phyloP scores from a whole-genome alignment of 2,888 invertebrate species.

The Cinara cedri region DNA sequence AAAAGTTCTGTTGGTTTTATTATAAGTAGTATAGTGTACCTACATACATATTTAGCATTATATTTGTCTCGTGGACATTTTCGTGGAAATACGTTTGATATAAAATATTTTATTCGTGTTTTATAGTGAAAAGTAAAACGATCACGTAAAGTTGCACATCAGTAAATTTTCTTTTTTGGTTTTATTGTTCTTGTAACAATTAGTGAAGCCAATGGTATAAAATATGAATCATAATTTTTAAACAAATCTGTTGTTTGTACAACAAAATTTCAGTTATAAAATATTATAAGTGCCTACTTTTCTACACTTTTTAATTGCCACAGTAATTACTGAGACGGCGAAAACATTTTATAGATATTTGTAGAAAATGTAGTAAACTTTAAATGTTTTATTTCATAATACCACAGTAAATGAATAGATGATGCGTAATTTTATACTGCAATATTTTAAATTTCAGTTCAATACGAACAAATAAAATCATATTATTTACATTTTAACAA shows the following conservation, averaged over 20 bases:
- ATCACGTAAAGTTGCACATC: slow-evolving; percentile 15
- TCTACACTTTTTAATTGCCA: too few species aligned
- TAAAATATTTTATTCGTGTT: slow-evolving; percentile 31
- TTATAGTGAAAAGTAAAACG: slow-evolving; percentile 23
- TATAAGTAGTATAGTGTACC: too few species aligned
- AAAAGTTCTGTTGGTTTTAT: neutral
- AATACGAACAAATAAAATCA: neutral
- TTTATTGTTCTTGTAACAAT: slow-evolving; percentile 17
- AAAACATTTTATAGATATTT: neutral
- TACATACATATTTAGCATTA: too few species aligned
- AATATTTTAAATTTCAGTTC: too few species aligned
- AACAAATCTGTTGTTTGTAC: neutral
- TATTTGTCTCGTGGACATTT: neutral
- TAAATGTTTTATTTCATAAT: too few species aligned
- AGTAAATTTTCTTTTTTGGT: slow-evolving; percentile 31
- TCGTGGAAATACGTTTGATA: slow-evolving; percentile 7
- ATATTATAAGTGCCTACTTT: too few species aligned
- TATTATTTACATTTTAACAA: neutral
- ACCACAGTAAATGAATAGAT: too few species aligned
- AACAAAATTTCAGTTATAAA: neutral
- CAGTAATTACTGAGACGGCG: neutral
- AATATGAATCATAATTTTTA: neutral
- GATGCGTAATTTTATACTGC: too few species aligned
- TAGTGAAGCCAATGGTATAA: neutral
- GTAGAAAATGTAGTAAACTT: neutral